phyloP scores from a whole-genome alignment of 64 coral and sea anemone genomes.

The Actinia tenebrosa region DNA sequence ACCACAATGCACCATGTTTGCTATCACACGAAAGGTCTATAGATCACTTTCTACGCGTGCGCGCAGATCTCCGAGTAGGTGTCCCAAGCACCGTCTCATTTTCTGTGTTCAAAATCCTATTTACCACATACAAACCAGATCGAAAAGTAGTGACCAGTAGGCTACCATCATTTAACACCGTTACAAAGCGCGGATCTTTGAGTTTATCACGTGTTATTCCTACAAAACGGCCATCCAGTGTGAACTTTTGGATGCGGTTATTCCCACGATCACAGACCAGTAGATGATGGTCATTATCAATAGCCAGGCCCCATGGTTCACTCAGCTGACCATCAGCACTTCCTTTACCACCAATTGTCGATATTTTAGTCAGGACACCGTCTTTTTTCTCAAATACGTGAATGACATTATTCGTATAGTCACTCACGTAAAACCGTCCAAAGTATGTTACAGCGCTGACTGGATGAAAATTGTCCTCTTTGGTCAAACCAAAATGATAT shows the following conservation, averaged over 20 bases:
- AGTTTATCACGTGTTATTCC: background rate
- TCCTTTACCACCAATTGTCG: background rate
- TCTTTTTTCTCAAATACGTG: slow-evolving; percentile 22
- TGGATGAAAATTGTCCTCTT: background rate
- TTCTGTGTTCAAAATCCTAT: too few species aligned
- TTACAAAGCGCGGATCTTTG: background rate
- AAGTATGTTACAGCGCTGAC: background rate
- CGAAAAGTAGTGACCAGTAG: too few species aligned
- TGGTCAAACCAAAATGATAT: background rate
- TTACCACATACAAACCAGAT: too few species aligned
- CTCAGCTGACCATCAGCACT: background rate
- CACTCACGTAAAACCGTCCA: background rate
- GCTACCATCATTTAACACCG: background rate
- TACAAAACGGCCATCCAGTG: background rate
- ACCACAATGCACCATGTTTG: too few species aligned
- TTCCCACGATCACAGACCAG: background rate
- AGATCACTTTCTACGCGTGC: too few species aligned
- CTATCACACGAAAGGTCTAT: too few species aligned
- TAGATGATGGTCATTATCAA: slow-evolving; percentile 24
- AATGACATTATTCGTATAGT: background rate
- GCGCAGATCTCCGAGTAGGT: too few species aligned
- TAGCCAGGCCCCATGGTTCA: background rate
- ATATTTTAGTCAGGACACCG: background rate
- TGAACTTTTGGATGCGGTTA: background rate
- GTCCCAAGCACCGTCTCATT: too few species aligned